Evolutionary conservation across 2,797 vertebrate species (phyloP), one percentile per base, ranked within the genome.

Genomic region (Rhynchotus rufescens): DNA sequence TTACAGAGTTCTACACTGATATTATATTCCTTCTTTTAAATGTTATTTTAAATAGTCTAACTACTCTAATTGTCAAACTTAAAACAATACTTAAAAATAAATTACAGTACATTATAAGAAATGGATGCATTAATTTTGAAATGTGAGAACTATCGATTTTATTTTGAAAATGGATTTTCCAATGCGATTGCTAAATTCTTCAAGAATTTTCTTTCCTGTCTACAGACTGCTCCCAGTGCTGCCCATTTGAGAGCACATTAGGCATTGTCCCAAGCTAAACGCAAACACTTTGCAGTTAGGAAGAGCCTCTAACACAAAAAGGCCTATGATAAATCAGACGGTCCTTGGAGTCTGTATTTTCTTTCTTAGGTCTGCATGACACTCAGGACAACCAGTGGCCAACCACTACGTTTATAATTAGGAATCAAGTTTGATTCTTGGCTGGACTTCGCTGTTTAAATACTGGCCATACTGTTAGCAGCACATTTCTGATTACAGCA

Each of bases 151-250:
- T 61, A 75, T 10, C 22, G 49, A 21, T 51, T 88, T 84, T 38
- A 51, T 42, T 84, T 84, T 49, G 52, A 71, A 89, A 89, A 91
- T 49, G 26, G 12, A 45, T 80, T 93, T n/a, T 57, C 40, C 26
- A 49, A 28, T 14, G 15, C 32, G 16, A 60, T 21, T 67, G 8
- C 17, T 65, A 90, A 69, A 64, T 51, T 89, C 14, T 69, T 90
- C 36, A 20, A 8, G 7, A 32, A 51, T 75, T 80, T 54, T 71
- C 13, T 52, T 76, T 23, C 65, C 30, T 13, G 32, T 66, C 26
- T 87, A 28, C 59, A 69, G 36, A 12, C 51, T 80, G 51, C 54
- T 67, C 11, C 12, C 22, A 5, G 9, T 42, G 28, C n/a, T 82
- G 9, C 17, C 69, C 9, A 2, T 32, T 32, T 28, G 15, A 84